These are phyloP conservation scores for Drosophila sucinea DNA, from an alignment of 1,140 invertebrate genomes.

Conservation along the genomic window DNA sequence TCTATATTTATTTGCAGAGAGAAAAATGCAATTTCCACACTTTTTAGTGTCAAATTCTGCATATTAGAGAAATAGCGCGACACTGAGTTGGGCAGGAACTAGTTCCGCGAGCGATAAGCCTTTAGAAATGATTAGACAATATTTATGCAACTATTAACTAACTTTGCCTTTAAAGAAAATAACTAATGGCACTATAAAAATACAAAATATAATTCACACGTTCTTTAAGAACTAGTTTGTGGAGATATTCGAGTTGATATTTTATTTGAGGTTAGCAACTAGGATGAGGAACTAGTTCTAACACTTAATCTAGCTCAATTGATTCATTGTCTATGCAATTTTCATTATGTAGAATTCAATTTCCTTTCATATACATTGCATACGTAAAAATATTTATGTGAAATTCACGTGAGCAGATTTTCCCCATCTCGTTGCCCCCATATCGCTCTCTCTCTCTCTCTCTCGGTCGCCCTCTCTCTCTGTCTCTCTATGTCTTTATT, in stretches of 20 bases:
- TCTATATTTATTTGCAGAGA: conserved; percentile 5
- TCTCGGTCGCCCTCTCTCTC: neutral
- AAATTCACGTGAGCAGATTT: neutral
- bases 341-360: neutral
- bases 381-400: neutral
- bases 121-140: too few species aligned
- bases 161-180: neutral
- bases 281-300: neutral
- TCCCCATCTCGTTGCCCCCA: neutral
- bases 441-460: neutral
- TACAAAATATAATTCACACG: too few species aligned
- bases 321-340: neutral
- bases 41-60: too few species aligned
- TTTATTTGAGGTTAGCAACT: too few species aligned
- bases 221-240: neutral
- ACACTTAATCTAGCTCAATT: neutral
- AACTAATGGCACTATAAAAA: neutral
- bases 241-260: too few species aligned
- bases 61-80: too few species aligned
- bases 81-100: too few species aligned
- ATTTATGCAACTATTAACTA: too few species aligned
- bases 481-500: neutral
- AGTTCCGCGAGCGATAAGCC: too few species aligned
- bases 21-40: conserved; percentile 19
- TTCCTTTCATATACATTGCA: neutral